Percentiles rank a stretch among this genome's conserved stretches.
Conservation (phyloP, 2,113 vertebrate species). For the Hiodon tergisus region DNA sequence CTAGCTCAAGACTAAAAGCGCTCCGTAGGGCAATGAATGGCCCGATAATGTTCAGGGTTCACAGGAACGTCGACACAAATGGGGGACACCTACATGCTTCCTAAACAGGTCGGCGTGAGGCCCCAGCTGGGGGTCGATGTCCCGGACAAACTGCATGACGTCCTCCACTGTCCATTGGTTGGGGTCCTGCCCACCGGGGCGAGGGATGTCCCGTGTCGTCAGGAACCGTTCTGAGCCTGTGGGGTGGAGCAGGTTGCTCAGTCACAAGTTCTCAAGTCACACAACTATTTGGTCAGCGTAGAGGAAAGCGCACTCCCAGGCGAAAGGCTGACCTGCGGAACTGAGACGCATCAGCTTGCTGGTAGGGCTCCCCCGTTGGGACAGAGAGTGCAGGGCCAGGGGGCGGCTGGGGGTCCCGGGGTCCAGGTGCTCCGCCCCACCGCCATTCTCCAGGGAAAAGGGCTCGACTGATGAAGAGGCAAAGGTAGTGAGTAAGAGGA, state of each 20-base stretch:
- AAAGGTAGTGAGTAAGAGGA: not conserved
- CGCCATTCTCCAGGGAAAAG: conserved; percentile 69
- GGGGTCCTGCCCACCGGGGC: conserved; percentile 72
- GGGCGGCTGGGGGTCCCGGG: conserved; percentile 64
- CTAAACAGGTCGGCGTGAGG: conserved; percentile 93
- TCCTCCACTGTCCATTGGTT: conserved; percentile 89
- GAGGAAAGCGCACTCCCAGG: too few relatives aligned
- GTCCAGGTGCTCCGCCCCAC: conserved; percentile 70
- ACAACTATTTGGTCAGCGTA: not conserved
- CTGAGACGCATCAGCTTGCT: conserved; percentile 67
- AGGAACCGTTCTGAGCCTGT: conserved; percentile 69
- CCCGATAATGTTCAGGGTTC: not conserved
- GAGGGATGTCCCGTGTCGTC: conserved; percentile 56
- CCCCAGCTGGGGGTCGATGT: conserved; percentile 85
- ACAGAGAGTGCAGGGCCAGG: conserved; percentile 65
- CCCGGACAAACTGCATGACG: conserved; percentile 91
- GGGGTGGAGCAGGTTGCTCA: not conserved
- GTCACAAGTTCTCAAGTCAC: too few relatives aligned
- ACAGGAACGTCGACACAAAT: not conserved
- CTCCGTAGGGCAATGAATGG: too few relatives aligned
- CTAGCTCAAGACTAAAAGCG: not conserved
- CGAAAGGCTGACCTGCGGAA: conserved; percentile 67
- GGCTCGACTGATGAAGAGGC: conserved; percentile 65
- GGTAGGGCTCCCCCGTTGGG: conserved; percentile 61
- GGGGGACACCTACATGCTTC: conserved; percentile 75